Base-by-base conservation (phyloP, 2,888 invertebrate genomes). In the Aporophyla nigra region DNA sequence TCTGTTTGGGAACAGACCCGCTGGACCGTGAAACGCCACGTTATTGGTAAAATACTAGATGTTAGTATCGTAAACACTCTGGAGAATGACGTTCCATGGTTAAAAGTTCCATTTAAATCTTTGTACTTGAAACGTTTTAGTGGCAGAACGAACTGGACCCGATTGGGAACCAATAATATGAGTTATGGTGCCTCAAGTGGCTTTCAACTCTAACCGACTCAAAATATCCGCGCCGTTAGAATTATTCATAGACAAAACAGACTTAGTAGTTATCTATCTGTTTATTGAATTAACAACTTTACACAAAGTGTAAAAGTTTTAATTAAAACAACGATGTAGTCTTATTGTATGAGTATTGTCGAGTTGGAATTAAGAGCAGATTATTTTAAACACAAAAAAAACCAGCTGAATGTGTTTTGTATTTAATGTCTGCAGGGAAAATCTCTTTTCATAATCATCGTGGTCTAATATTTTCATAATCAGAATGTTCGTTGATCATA, bases 121-220 rank as follows among this genome's bases (percentile, higher is more conserved):
- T 76, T 62, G 62, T 68, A 67, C 40, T 65, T 49, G 58, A 58
- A 43, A 66, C 59, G 59, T 74, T 65, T 78, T 73, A 75, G 68
- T 66, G 14, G 27, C 53, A 65, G 76, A 72, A 74, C 68, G 75
- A 70, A 59, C 70, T 74, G 68, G 70, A 80, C 68, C 66, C 80
- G 76, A 87, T 88, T 84, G 86, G 83, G 84, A 87, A 87, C 80
- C 78, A 88, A 90, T 90, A 89, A 87, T 87, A 89, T 85, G 81
- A 85, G 56, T 74, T 73, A 66, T 81, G 76, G 80, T 73, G 76
- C 76, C 75, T 84, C 85, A 80, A 88, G 83, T 83, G 82, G 77
- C 84, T 68, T 68, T 82, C 14, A 62, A 61, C 63, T 40, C 58
- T 40, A 54, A 54, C 14, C 51, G 21, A 76, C 9, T 21, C 51